Evolutionary conservation across 2,113 vertebrate species (phyloP), one percentile per base, ranked within the genome.

Genomic region (Cynoglossus semilaevis): DNA sequence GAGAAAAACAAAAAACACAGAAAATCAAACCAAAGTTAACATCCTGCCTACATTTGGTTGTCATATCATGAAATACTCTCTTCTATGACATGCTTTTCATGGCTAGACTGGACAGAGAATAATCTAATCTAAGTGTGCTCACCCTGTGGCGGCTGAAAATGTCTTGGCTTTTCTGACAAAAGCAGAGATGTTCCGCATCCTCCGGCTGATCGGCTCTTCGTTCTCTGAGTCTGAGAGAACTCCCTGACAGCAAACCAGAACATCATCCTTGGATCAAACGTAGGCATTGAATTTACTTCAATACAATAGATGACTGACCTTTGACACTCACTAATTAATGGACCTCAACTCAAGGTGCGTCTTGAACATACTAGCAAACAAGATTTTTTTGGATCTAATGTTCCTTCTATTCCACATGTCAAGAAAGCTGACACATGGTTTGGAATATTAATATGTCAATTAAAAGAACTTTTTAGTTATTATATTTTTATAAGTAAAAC

Each of bases 141-240:
- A 85, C 83, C 80, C 42, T 8, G 44, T 36, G 18, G 67, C 8
- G 8, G 62, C 58, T 0, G 75, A 73, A 0, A 40, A 78, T 35
- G 48, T 74, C 45, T 81, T 93, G 84, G 82, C 91, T 87, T 93
- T 96, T 68, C 92, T 91, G 58, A 96, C 91, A 67, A 96, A 96
- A 15, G 95, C 96, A 0, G 95, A 96, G 1, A 93, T 91, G 71
- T 94, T 93, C 0, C 88, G 76, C 41, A 92, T 90, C 87, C 90
- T 93, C 67, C 88, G 88, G 78, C 85, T 89, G 67, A 91, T 89
- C 0, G 96, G 96, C 74, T 98, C 94, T 70, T 99, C 95, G 0
- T 98, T 99, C 89, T 99, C 96, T 0, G 95, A 96, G 81, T 99
- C 95, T 0, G 96, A 99, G 80, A 95, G 90, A 37, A 90, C 80